Evolutionary conservation across 2,888 invertebrate genomes (phyloP), one percentile per base, ranked within the genome.

Genomic region (Cataglyphis rosenhaueri): DNA sequence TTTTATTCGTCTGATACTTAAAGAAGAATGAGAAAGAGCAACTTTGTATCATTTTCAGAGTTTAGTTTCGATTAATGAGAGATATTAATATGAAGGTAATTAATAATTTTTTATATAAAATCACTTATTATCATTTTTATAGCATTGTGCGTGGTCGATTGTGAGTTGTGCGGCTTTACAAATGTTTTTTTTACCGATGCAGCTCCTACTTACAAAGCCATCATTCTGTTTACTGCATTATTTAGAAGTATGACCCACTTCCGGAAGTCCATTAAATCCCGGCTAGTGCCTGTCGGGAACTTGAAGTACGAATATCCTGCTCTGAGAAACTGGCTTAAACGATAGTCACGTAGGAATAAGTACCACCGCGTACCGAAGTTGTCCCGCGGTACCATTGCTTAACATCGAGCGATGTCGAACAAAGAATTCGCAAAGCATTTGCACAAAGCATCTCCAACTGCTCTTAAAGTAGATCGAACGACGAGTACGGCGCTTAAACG

Each of bases 171-270:
- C 12, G 25, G 25, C 5, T 18, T 21, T 70, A 15, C 21, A 35
- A 32, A 59, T 29, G 29, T 18, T 68, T 68, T 38, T 38, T 57
- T 86, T 78, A 68, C 59, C 68, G 44, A 21, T 18, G 1, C 70
- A 59, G 44, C 48, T 66, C 44, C 32, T 57, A 59, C 25, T 9
- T 59, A 70, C 59, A 79, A 79, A 79, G 70, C 59, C 70, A 79
- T 44, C 90, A 86, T 87, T 87, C 88, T 89, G 86, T 91, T 88
- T 84, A 84, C 81, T n/a, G 81, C 84, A 74, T 90, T 88, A 89
- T 88, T 82, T 87, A 90, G 86, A 86, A 86, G 86, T 84, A 76
- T 52, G 85, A 87, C 84, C 82, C 82, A 86, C 81, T 85, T 81
- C 78, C 85, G 82, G 86, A 83, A 90, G 85, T 91, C 89, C 87